These are phyloP conservation scores for Alethe diademata DNA, from an alignment of 2,113 vertebrate species.

Conservation along the genomic window DNA sequence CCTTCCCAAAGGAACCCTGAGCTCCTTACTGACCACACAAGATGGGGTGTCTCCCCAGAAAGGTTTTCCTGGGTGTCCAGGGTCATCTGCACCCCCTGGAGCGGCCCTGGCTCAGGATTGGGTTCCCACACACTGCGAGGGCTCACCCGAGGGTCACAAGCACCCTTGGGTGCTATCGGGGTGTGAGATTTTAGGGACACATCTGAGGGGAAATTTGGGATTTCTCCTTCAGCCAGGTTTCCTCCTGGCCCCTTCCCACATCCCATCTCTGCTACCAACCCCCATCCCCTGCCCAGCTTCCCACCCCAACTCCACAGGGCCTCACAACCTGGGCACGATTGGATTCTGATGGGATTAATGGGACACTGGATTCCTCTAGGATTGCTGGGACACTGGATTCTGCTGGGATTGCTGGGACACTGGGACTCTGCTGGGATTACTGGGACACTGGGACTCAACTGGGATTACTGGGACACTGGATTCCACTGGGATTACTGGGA, in stretches of 20 bases:
- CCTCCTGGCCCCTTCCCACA: neutral
- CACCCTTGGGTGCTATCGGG: neutral
- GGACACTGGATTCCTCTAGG: too few species aligned
- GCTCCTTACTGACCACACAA: accelerated
- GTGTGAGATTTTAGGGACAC: neutral
- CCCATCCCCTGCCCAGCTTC: neutral
- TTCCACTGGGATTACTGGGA: neutral
- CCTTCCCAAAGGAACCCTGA: neutral
- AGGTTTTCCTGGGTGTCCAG: accelerated
- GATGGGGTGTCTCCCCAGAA: accelerated
- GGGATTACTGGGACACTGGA: too few species aligned
- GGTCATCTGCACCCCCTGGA: neutral
- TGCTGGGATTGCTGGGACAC: neutral
- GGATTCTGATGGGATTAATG: neutral
- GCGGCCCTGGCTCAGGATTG: neutral
- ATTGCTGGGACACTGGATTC: too few species aligned
- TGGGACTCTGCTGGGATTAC: too few species aligned
- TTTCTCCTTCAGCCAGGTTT: neutral
- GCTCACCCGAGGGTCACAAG: accelerated
- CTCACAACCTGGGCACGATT: accelerated
- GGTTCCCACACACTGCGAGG: neutral
- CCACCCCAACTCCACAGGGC: neutral
- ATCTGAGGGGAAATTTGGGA: neutral
- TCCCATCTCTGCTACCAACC: neutral
- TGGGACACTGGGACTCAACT: neutral